These are phyloP conservation scores for Lamproptera curius DNA, from an alignment of 2,888 invertebrate species.

Conservation along the genomic window DNA sequence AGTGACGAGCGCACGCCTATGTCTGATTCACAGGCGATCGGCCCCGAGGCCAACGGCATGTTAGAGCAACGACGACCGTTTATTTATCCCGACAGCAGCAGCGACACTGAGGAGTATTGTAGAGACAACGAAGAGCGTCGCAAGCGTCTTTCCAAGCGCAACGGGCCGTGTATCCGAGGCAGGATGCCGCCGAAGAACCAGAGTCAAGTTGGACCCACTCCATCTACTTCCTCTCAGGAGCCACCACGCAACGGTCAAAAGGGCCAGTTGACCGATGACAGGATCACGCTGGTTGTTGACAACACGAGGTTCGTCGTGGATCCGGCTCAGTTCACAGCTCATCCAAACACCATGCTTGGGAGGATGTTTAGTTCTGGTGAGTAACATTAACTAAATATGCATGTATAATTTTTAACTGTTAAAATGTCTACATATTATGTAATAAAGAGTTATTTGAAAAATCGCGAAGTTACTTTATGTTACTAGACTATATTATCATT, in stretches of 20 bases:
- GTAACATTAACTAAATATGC: too few relatives aligned
- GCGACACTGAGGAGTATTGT: constrained; percentile 90
- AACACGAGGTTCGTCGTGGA: constrained; percentile 94
- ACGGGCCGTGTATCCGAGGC: constrained; percentile 48
- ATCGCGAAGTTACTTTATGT: too few relatives aligned
- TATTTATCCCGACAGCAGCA: constrained; percentile 84
- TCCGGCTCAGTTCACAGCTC: constrained; percentile 93
- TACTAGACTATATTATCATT: too few relatives aligned
- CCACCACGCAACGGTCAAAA: constrained; percentile 52
- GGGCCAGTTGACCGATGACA: constrained; percentile 79
- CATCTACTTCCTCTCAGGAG: constrained; percentile 60
- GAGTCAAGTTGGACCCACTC: constrained; percentile 45
- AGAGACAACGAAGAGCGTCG: constrained; percentile 84
- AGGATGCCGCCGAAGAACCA: constrained; percentile 64
- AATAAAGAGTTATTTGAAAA: too few relatives aligned
- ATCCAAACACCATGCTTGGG: constrained; percentile 99
- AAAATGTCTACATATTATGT: too few relatives aligned
- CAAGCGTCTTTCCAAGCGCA: constrained; percentile 64
- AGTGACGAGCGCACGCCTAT: constrained; percentile 56
- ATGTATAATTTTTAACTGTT: too few relatives aligned
- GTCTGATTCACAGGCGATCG: constrained; percentile 61
- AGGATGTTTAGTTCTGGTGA: constrained; percentile 96
- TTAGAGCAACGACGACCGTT: constrained; percentile 57
- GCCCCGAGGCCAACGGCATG: constrained; percentile 52
- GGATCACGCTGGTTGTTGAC: constrained; percentile 97